Evolutionary conservation across 2,797 vertebrate species (phyloP), one percentile per base, ranked within the genome.

Genomic region (Micromesistius poutassou): DNA sequence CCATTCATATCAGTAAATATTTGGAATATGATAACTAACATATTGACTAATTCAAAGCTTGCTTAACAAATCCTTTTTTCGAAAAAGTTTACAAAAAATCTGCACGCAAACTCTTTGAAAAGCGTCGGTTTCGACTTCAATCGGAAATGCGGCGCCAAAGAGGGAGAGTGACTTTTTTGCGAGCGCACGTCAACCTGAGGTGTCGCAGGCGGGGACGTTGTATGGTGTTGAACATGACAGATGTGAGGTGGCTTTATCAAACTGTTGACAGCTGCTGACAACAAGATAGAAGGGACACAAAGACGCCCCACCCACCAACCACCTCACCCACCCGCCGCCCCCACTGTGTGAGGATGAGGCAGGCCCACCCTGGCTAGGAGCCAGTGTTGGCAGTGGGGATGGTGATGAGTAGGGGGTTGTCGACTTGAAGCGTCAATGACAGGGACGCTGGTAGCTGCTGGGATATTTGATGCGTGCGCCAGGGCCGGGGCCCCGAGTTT

Each of bases 181-280:
- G 16, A 62, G 55, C 16, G n/a, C 55, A 62, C 55, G n/a, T n/a
- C 7, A 8, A 62, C 22, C 22, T 25, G 55, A 19, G 55, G 55
- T 62, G 55, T 62, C 3, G 68, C 12, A n/a, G 79, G 73, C 81
- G 79, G n/a, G 77, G 66, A 25, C 55, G n/a, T 25, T 62, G 55
- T 62, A n/a, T 25, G 55, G 55, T 10, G 55, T 19, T 62, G 80
- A 78, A 88, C 72, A 81, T 78, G 79, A 90, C 74, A 78, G 77
- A 87, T 76, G 78, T 76, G 74, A 80, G 72, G n/a, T 42, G 76
- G 76, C 71, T 81, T 78, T 79, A 81, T 85, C 83, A 84, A 84
- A 86, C 30, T 82, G 84, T 84, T 84, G 82, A 87, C 81, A 84
- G 81, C 30, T 25, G 75, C 86, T 79, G 85, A 85, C 84, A 84